Evolutionary conservation across 23 tunicate genomes (phyloP).

Genomic region (Ascidia mentula): DNA sequence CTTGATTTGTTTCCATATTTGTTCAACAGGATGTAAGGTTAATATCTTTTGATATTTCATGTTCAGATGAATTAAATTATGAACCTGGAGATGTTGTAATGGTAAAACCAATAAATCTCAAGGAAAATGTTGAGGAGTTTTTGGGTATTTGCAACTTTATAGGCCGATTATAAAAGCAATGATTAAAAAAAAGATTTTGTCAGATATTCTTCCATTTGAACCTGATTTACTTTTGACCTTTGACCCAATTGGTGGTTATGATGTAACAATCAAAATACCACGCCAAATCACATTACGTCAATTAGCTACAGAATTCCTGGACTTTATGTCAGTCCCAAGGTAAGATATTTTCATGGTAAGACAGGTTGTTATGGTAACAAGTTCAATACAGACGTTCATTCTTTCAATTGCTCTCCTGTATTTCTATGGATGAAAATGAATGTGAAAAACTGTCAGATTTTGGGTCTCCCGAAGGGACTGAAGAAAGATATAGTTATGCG

Average conservation of each 20-base stretch:
- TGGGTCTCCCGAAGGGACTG: constrained; percentile 93
- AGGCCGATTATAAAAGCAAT: neutral
- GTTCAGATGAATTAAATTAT: constrained; percentile 42
- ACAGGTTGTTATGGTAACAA: neutral
- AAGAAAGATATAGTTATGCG: constrained; percentile 91
- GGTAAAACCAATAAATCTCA: constrained; percentile 67
- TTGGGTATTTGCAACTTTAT: constrained; percentile 42
- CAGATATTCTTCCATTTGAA: constrained; percentile 52
- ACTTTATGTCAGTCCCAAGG: constrained; percentile 91
- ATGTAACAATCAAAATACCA: constrained; percentile 10
- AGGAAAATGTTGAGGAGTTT: constrained; percentile 65
- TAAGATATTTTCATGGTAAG: neutral
- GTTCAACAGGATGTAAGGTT: constrained; percentile 45
- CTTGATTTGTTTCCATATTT: neutral
- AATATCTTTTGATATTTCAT: constrained; percentile 46
- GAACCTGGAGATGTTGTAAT: constrained; percentile 98
- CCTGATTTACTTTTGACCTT: constrained; percentile 27
- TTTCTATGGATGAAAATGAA: constrained; percentile 75
- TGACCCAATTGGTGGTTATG: constrained; percentile 30
- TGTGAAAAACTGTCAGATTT: constrained; percentile 74
- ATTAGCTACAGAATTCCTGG: constrained; percentile 70
- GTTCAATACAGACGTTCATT: constrained; percentile 47
- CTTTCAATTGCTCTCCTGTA: constrained; percentile 57
- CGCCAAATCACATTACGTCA: constrained; percentile 39
- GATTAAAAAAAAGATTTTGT: neutral